These are phyloP conservation scores for Potamarius usumacintae DNA, from an alignment of 2,113 vertebrate species.

Conservation along the genomic window DNA sequence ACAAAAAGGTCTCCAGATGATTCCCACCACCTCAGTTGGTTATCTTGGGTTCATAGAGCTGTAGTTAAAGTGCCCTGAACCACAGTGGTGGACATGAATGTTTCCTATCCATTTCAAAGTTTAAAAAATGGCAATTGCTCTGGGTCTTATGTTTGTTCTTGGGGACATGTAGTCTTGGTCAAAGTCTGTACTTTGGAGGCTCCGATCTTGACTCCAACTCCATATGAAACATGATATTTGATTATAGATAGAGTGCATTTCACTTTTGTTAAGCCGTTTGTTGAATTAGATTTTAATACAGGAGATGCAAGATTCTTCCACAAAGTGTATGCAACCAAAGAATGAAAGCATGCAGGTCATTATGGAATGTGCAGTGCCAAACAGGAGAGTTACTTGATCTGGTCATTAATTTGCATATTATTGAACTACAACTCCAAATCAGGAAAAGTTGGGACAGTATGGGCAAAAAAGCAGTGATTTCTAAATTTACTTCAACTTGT, in stretches of 20 bases:
- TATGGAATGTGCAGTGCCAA: slow-evolving; percentile 18
- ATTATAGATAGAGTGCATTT: not conserved
- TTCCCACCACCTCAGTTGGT: not conserved
- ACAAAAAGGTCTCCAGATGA: not conserved
- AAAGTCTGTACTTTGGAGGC: not conserved
- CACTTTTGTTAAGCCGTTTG: not conserved
- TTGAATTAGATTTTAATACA: not conserved
- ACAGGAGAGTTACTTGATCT: not conserved
- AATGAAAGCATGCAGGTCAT: slow-evolving; percentile 20
- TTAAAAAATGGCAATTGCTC: not conserved
- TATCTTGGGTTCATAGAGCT: not conserved
- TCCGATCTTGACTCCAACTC: slow-evolving; percentile 9
- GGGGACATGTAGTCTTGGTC: not conserved
- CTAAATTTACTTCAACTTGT: too few relatives aligned
- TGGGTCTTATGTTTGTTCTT: not conserved
- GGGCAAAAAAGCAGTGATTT: too few relatives aligned
- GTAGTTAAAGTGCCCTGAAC: not conserved
- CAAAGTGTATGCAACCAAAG: not conserved
- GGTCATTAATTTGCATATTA: not conserved
- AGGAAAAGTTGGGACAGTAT: too few relatives aligned
- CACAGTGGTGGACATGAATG: not conserved
- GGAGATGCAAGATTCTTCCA: not conserved
- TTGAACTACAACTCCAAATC: not conserved
- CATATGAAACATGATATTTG: not conserved
- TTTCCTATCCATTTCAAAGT: not conserved